These are phyloP conservation scores for Dromas ardeola DNA, from an alignment of 2,113 vertebrate species.

Conservation along the genomic window DNA sequence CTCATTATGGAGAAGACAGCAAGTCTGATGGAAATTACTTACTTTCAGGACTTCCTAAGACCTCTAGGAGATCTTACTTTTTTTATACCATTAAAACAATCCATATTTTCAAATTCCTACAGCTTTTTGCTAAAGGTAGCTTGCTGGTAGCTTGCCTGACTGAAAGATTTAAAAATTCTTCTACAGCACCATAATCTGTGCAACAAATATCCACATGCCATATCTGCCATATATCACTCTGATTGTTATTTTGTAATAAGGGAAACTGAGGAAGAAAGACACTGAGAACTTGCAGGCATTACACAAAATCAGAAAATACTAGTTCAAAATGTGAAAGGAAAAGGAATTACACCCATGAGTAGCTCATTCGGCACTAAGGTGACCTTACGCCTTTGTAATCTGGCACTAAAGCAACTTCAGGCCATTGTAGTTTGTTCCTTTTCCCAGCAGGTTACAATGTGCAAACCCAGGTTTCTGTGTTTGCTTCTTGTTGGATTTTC, in stretches of 20 bases:
- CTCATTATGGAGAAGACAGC: background rate
- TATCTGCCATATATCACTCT: background rate
- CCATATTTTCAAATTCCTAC: background rate
- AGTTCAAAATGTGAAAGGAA: background rate
- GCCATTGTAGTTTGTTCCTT: too few species aligned
- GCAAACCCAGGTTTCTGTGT: background rate
- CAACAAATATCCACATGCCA: background rate
- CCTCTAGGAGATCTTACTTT: background rate
- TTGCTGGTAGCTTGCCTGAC: background rate
- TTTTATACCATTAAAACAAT: background rate
- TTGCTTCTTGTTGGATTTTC: background rate
- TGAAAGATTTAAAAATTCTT: background rate
- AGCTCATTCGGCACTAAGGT: background rate
- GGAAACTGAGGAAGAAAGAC: background rate
- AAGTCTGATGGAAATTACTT: background rate
- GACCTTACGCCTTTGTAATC: background rate
- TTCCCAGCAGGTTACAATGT: background rate
- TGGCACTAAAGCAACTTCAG: too few species aligned
- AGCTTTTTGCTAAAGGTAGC: background rate
- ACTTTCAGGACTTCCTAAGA: background rate
- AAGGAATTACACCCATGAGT: background rate
- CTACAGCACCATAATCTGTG: background rate
- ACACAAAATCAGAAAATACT: background rate
- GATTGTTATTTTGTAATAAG: background rate
- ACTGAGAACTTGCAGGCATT: background rate